A percentile compares a stretch with the other conserved stretches of the same genome.
Evolutionary conservation across 1,140 invertebrate species (phyloP).

Genomic region (Bombus pascuorum): DNA sequence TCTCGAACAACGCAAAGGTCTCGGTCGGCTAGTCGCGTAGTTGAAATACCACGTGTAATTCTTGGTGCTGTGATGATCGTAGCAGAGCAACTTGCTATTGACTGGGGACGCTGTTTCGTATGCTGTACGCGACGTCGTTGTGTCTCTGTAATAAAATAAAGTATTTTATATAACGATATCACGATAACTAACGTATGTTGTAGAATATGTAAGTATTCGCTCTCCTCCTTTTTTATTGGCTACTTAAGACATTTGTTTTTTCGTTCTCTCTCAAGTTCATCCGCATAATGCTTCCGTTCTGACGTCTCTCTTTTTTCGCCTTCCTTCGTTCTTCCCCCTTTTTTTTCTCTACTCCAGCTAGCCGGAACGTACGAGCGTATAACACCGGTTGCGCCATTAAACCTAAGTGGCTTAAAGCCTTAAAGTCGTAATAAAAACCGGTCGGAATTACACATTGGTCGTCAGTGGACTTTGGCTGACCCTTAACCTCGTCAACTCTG

Average conservation of each 20-base stretch:
- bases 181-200: too few species aligned
- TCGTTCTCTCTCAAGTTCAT: background rate
- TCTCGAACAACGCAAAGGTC: background rate
- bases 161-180: too few species aligned
- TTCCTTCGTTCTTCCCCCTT: background rate
- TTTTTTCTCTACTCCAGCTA: background rate
- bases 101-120: too few species aligned
- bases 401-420: slow-evolving; percentile 80
- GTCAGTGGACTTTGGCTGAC: slow-evolving; percentile 47
- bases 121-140: too few species aligned
- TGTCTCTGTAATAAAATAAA: too few species aligned
- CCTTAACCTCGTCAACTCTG: background rate
- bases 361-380: slow-evolving; percentile 61
- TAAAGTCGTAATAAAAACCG: slow-evolving; percentile 80
- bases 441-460: slow-evolving; percentile 77
- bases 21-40: background rate
- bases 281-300: background rate
- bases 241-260: background rate
- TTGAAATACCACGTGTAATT: background rate
- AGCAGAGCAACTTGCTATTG: too few species aligned
- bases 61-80: too few species aligned
- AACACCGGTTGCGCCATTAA: slow-evolving; percentile 76
- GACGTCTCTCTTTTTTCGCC: background rate
- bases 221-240: background rate
- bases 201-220: too few species aligned